Evolutionary conservation across 2,113 vertebrate genomes (phyloP).

Genomic region (Podarcis cretensis): DNA sequence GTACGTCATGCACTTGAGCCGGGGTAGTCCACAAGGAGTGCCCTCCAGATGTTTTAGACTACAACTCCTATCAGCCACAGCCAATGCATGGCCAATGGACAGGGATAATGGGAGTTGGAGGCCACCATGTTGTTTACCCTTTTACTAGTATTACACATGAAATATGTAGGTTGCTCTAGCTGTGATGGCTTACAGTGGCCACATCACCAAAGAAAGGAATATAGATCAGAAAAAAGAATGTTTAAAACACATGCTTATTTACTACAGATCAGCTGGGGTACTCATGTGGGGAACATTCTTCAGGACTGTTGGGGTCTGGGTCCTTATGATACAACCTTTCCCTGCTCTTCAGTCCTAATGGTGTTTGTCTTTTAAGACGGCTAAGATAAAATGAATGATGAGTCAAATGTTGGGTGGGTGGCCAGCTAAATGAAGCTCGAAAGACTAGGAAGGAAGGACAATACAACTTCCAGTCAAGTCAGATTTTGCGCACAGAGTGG

Average conservation of each 20-base stretch:
- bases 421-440: neutral
- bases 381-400: neutral
- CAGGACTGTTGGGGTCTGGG: neutral
- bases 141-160: neutral
- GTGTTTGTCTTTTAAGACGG: neutral
- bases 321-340: neutral
- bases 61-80: no score
- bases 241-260: neutral
- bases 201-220: neutral
- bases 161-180: neutral
- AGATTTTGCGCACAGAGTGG: neutral
- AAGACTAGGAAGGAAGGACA: no score
- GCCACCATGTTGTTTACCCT: no score
- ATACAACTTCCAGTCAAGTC: neutral
- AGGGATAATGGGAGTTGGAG: no score
- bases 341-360: neutral
- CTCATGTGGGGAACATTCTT: neutral
- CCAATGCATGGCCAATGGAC: no score
- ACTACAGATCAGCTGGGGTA: neutral
- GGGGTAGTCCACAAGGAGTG: no score
- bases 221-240: neutral
- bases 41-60: no score
- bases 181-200: neutral
- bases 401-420: neutral
- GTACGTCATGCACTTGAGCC: neutral